Evolutionary conservation across 2,113 vertebrate genomes (phyloP), one percentile per base, ranked within the genome.

Genomic region (Protobothrops flavoviridis): DNA sequence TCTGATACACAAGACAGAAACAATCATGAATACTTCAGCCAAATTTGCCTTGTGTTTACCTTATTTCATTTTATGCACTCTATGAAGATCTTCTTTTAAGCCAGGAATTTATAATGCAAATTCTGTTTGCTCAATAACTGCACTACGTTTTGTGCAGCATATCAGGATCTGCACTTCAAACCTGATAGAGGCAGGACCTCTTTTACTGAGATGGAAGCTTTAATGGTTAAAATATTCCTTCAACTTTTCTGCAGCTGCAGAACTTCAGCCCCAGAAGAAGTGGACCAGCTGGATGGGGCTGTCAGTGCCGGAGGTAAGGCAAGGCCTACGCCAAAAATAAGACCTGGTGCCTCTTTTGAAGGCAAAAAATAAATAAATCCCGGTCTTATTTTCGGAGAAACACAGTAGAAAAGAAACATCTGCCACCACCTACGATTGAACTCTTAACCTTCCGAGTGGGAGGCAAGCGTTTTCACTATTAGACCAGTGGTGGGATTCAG

Each of bases 1-100:
- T 96, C 94, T 85, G 92, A 91, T 95, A 93, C 94, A 93, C 95
- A 94, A 94, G 96, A 95, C 94, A 95, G 91, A 96, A 96, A 61
- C 94, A 74, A 94, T 92, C 93, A 93, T 85, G 87, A 96, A 96
- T 96, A 93, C 92, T 96, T 96, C 95, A 96, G 96, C 87, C 91
- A 26, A 4, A 95, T 95, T 95, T 95, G 91, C 94, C 94, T 96
- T 86, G 94, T 94, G 89, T 90, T 95, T 94, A 90, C 48, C 45
- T 94, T 92, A 92, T 23, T 90, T 96, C 91, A 85, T 88, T 91
- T 88, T 92, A 81, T 81, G n/a, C 39, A 74, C n/a, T 81, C 5
- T 39, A 21, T 3, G 15, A 39, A 81, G 33, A 81, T 81, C n/a
- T 81, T 81, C n/a, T 39, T 20, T 81, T 21, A 39, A 81, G 3